phyloP scores from a whole-genome alignment of 2,797 vertebrate species.

The Rhadinocentrus ornatus region DNA sequence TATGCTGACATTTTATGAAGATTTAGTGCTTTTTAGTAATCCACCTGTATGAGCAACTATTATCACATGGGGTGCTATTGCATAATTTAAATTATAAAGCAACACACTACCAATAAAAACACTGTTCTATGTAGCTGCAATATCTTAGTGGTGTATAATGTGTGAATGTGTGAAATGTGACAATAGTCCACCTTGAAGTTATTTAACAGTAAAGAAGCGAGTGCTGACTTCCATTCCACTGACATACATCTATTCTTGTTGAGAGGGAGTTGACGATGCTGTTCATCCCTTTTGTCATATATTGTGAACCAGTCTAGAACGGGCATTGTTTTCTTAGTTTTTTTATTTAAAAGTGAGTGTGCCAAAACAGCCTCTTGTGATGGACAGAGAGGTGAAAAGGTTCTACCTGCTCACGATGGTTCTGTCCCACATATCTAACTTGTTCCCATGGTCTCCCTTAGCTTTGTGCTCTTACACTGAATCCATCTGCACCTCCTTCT shows the following conservation, averaged over 20 bases:
- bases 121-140: slow-evolving; percentile 17
- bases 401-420: slow-evolving; percentile 50
- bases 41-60: slow-evolving; percentile 26
- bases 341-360: too few relatives aligned
- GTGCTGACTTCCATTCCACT: background rate
- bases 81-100: slow-evolving; percentile 39
- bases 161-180: slow-evolving; percentile 2
- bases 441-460: slow-evolving; percentile 13
- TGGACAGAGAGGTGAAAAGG: slow-evolving; percentile 38
- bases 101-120: slow-evolving; percentile 9
- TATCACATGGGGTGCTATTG: slow-evolving; percentile 55
- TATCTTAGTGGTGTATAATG: slow-evolving; percentile 8
- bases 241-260: background rate
- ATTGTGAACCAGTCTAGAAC: too few relatives aligned
- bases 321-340: slow-evolving; percentile 20
- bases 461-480: slow-evolving; percentile 10
- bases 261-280: background rate
- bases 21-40: slow-evolving; percentile 24
- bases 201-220: slow-evolving; percentile 9
- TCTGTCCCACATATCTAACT: slow-evolving; percentile 30
- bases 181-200: slow-evolving; percentile 3
- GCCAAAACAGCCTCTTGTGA: slow-evolving; percentile 20
- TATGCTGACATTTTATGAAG: slow-evolving; percentile 26
- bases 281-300: too few relatives aligned
- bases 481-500: slow-evolving; percentile 31